A percentile compares a stretch with the other conserved stretches of the same genome.
Evolutionary conservation across 2,888 invertebrate genomes (phyloP).

Genomic region (Heliconius ethilla): DNA sequence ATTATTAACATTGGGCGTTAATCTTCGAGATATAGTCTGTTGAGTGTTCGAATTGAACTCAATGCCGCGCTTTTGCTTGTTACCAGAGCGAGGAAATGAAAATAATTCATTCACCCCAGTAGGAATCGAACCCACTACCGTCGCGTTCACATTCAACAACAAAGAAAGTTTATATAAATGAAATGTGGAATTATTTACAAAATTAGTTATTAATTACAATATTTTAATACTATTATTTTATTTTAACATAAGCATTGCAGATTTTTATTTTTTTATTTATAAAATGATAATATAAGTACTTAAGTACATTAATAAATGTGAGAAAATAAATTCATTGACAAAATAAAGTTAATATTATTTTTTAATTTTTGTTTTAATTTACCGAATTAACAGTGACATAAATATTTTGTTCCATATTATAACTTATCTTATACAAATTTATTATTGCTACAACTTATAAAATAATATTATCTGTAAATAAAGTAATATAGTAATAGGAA

Average conservation of each 20-base stretch:
- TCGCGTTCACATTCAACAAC: no score
- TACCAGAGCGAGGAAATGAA: no score
- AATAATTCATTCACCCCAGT: no score
- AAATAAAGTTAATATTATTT: constrained; percentile 6
- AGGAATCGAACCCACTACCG: no score
- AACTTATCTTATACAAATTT: not conserved
- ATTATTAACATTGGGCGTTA: no score
- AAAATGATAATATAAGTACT: constrained; percentile 5
- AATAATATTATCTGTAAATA: not conserved
- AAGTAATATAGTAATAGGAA: constrained; percentile 11
- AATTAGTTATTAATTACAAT: not conserved
- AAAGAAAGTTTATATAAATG: not conserved
- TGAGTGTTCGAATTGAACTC: not conserved
- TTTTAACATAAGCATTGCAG: not conserved
- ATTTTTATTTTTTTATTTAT: not conserved
- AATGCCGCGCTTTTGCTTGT: not conserved
- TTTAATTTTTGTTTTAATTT: not conserved
- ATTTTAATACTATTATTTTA: constrained; percentile 1
- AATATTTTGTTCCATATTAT: not conserved
- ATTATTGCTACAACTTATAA: not conserved
- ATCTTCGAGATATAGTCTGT: not conserved
- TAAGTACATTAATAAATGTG: not conserved
- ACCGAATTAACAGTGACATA: not conserved
- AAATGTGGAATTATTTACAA: constrained; percentile 16
- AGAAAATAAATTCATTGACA: constrained; percentile 8